Conservation (phyloP, 2,797 vertebrate genomes). For the Eidolon dupreanum region DNA sequence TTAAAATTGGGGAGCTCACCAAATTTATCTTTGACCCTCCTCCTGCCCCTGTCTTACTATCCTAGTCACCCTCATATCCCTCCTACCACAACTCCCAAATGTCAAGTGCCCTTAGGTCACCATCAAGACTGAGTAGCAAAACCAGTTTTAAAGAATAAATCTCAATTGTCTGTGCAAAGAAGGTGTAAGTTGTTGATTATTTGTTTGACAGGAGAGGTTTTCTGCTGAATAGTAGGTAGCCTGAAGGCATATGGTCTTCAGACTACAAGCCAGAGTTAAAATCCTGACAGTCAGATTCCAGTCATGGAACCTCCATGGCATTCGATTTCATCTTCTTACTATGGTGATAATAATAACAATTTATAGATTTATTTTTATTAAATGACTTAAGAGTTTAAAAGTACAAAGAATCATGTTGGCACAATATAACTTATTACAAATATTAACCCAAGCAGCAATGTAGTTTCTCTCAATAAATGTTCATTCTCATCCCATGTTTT, state of each 20-base stretch:
- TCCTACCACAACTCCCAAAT: not conserved
- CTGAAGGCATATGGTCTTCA: not conserved
- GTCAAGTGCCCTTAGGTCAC: not conserved
- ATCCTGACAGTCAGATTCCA: not conserved
- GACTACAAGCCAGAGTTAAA: not conserved
- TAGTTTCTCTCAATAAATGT: not conserved
- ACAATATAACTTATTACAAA: not conserved
- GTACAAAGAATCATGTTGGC: not conserved
- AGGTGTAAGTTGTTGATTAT: not conserved
- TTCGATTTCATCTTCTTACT: not conserved
- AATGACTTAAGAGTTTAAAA: not conserved
- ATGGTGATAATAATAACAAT: not conserved
- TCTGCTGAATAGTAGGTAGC: not conserved
- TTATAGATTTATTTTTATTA: not conserved
- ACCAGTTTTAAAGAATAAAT: not conserved
- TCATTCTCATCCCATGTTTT: not conserved
- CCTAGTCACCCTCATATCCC: rapidly evolving
- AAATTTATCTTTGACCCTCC: not conserved
- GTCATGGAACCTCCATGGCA: not conserved
- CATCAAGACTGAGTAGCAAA: not conserved
- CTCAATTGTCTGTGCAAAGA: not conserved
- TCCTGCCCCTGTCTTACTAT: not conserved
- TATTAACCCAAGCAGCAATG: not conserved
- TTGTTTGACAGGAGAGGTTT: not conserved
- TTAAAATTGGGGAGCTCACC: not conserved